phyloP scores from a whole-genome alignment of 2,113 vertebrate species.

The Oreotrochilus melanogaster region DNA sequence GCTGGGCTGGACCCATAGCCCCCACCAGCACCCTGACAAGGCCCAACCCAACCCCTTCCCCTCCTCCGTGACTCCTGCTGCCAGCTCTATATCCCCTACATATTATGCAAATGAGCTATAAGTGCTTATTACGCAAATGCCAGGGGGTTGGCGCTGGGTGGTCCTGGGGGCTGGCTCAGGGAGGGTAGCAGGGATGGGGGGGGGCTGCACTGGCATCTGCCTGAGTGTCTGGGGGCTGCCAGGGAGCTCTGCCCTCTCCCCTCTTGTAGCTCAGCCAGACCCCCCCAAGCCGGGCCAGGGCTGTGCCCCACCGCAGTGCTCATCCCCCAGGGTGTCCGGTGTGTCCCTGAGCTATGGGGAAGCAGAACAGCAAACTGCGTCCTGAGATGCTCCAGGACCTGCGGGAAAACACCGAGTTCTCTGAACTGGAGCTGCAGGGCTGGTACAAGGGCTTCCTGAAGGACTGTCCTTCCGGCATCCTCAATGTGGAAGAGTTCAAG shows the following conservation, averaged over 20 bases:
- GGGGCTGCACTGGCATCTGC: not conserved
- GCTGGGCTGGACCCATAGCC: not conserved
- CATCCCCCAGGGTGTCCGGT: not conserved
- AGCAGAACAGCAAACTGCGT: slow-evolving; percentile 98
- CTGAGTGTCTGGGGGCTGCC: not conserved
- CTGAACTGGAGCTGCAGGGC: slow-evolving; percentile 96
- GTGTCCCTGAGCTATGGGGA: slow-evolving; percentile 86
- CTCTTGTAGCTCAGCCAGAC: not conserved
- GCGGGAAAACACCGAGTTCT: slow-evolving; percentile 97
- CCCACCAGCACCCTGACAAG: fast-evolving
- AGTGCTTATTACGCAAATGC: not conserved
- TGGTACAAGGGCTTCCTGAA: slow-evolving; percentile 99
- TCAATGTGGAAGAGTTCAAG: slow-evolving; percentile 98
- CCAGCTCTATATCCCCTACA: not conserved
- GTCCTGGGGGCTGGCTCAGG: not conserved
- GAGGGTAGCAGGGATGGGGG: slow-evolving; percentile 17
- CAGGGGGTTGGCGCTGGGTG: not conserved
- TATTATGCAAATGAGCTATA: slow-evolving; percentile 24
- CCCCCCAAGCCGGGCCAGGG: not conserved
- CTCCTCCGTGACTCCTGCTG: not conserved
- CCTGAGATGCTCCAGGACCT: slow-evolving; percentile 98
- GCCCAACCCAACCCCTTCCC: not conserved
- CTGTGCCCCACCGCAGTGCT: fast-evolving
- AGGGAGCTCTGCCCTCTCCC: not conserved
- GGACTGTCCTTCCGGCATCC: slow-evolving; percentile 96